phyloP scores from a whole-genome alignment of 2,888 invertebrate genomes.

The Liodrosophila aerea region DNA sequence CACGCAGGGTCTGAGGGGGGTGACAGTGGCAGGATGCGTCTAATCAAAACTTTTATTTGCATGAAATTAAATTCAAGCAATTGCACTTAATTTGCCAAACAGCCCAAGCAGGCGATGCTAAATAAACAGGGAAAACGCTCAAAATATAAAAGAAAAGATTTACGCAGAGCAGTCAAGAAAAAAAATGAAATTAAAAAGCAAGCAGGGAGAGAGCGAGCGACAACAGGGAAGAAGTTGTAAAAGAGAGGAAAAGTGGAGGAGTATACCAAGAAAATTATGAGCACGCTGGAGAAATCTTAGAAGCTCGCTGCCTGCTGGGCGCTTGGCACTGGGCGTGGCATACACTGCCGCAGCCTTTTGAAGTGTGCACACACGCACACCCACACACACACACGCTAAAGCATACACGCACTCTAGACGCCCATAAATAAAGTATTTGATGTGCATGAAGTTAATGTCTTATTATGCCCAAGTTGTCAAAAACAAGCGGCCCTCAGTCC shows the following conservation, averaged over 20 bases:
- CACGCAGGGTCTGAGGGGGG: neutral
- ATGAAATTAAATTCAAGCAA: conserved; percentile 81
- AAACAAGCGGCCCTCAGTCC: conserved; percentile 64
- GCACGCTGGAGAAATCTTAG: conserved; percentile 66
- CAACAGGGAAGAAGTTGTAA: conserved; percentile 11
- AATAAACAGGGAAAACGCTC: conserved; percentile 66
- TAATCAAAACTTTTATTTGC: conserved; percentile 81
- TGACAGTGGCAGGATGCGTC: conserved; percentile 48
- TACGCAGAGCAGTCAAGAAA: conserved; percentile 29
- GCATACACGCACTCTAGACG: conserved; percentile 65
- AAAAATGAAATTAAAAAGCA: conserved; percentile 72
- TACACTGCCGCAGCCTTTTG: conserved; percentile 60
- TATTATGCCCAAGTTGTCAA: conserved; percentile 79
- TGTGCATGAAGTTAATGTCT: conserved; percentile 79
- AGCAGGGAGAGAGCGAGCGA: conserved; percentile 31
- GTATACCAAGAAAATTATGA: conserved; percentile 53
- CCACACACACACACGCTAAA: conserved; percentile 20
- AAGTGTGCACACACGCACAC: conserved; percentile 53
- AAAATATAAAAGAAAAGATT: conserved; percentile 55
- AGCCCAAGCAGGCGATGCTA: conserved; percentile 61
- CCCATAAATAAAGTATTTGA: conserved; percentile 77
- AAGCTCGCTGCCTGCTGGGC: no score
- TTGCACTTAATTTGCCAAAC: conserved; percentile 80
- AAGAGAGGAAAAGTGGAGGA: neutral
- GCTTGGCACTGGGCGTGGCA: conserved; percentile 58